Evolutionary conservation across 2,113 vertebrate species (phyloP).

Genomic region (Piprites chloris): DNA sequence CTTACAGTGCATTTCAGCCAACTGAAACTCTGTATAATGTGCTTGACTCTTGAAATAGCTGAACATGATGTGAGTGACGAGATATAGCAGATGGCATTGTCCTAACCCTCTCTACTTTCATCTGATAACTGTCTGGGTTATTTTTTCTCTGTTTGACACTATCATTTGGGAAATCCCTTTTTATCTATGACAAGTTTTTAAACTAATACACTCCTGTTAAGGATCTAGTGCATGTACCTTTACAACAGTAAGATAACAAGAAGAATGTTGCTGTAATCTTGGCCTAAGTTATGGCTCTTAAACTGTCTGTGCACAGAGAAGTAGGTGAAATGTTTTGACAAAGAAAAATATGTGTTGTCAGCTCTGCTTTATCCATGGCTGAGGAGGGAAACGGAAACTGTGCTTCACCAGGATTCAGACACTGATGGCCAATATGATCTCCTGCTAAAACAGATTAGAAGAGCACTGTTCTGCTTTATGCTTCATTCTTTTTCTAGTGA

Average conservation of each 20-base stretch:
- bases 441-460: slow-evolving; percentile 23
- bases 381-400: slow-evolving; percentile 59
- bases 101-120: not conserved
- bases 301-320: slow-evolving; percentile 42
- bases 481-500: slow-evolving; percentile 1
- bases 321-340: slow-evolving; percentile 70
- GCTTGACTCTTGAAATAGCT: not conserved
- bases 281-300: slow-evolving; percentile 29
- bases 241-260: slow-evolving; percentile 56
- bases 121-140: not conserved
- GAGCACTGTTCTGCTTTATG: not conserved
- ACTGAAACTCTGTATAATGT: not conserved
- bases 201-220: not conserved
- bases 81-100: not conserved
- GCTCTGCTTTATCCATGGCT: slow-evolving; percentile 45
- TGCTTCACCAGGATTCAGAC: slow-evolving; percentile 1
- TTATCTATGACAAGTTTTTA: slow-evolving; percentile 15
- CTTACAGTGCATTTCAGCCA: not conserved
- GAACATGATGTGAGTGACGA: not conserved
- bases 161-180: not conserved
- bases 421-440: slow-evolving; percentile 15
- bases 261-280: slow-evolving; percentile 13
- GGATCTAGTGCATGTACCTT: not conserved
- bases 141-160: not conserved
- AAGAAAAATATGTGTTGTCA: slow-evolving; percentile 69